Base-by-base conservation (phyloP, 1,140 invertebrate species). In the Drosophila pectinifera region DNA sequence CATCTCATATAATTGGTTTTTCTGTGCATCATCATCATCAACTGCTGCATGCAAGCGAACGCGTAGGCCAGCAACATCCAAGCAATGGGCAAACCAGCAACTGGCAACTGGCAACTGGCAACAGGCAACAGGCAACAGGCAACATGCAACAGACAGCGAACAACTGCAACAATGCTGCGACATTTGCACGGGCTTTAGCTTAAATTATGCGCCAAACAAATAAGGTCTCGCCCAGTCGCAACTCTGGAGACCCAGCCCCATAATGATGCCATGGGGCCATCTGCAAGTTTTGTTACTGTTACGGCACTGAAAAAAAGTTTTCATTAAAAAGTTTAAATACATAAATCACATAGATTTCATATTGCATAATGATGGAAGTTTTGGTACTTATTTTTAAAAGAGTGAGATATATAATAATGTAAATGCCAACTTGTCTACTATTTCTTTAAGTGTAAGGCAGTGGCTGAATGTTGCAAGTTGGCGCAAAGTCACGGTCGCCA, bases 201-300 rank as follows among this genome's bases (percentile, higher is more conserved):
- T 83, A 84, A 83, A 83, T 84, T 80, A 83, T 83, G 80, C 76
- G 72, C 64, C 80, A 83, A 83, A 75, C 70, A 83, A 84, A 83
- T 84, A 83, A 84, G 80, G 80, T 84, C 76, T 80, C 70, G 70
- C 70, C 70, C 51, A 70, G 68, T 45, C 51, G 38, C 67, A 55
- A 57, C 68, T 65, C 22, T 26, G 26, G 31, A 38, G 59, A 67
- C 41, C 42, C 68, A 62, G 75, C 34, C 43, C 61, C 80, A 83
- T 84, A 84, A 83, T 83, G 76, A 84, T 70, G 80, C 64, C 61
- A 83, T 57, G 67, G 39, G 64, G 28, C 80, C 80, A 74, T 64
- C 67, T 73, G 73, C 80, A 82, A 58, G 58, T 69, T 36, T 36
- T 79, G 63, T 59, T 64, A 67, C 38, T 70, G 73, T 81, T 77